Evolutionary conservation across 2,113 vertebrate species (phyloP).

Genomic region (Hiodon tergisus): DNA sequence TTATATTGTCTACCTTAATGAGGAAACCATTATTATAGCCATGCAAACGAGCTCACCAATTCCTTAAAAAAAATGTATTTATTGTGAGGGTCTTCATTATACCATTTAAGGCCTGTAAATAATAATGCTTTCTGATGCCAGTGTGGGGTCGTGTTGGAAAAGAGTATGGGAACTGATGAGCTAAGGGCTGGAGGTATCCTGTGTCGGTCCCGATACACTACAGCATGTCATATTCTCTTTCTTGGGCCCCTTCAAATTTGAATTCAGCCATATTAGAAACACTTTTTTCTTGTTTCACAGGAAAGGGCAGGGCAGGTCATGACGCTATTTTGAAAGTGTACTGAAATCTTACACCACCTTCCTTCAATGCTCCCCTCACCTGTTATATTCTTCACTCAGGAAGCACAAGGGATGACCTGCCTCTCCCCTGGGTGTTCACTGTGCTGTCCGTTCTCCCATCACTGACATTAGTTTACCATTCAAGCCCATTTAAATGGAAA

Average conservation of each 20-base stretch:
- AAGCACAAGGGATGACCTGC: background rate
- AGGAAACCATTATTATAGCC: too few species aligned
- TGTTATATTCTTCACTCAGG: too few species aligned
- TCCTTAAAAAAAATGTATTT: too few species aligned
- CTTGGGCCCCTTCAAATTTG: background rate
- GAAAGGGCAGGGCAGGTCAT: constrained; percentile 13
- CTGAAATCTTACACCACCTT: background rate
- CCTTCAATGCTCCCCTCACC: background rate
- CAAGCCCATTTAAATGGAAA: background rate
- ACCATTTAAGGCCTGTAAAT: too few species aligned
- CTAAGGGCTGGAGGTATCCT: background rate
- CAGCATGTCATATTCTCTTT: constrained; percentile 26
- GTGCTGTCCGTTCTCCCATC: constrained; percentile 43
- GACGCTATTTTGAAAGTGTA: constrained; percentile 21
- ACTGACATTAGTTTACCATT: constrained; percentile 3
- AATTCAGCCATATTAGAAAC: constrained; percentile 7
- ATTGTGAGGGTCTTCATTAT: too few species aligned
- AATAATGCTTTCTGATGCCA: too few species aligned
- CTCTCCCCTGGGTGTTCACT: constrained; percentile 43
- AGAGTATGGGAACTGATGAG: background rate
- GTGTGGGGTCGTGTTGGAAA: too few species aligned
- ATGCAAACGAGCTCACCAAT: too few species aligned
- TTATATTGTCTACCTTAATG: too few species aligned
- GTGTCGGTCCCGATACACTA: background rate
- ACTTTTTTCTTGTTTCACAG: constrained; percentile 19